A percentile compares a stretch with the other conserved stretches of the same genome.
phyloP scores from a whole-genome alignment of 2,888 invertebrate genomes.

The Alloplasta piceator region DNA sequence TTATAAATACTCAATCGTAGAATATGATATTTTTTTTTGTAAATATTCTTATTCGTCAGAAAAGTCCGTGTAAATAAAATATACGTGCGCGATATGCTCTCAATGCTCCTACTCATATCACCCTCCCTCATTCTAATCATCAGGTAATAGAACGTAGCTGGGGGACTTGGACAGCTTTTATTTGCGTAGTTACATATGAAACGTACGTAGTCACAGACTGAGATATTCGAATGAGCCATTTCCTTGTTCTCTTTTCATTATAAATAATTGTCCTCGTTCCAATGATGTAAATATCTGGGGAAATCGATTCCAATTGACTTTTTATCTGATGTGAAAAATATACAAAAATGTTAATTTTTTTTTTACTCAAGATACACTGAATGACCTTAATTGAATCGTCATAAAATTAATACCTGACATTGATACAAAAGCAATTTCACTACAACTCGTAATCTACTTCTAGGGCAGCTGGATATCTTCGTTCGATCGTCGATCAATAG shows the following conservation, averaged over 20 bases:
- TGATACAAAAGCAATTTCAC: background rate
- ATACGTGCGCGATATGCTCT: constrained; percentile 44
- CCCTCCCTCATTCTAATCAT: constrained; percentile 77
- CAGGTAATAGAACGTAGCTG: constrained; percentile 75
- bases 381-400: no score
- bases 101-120: constrained; percentile 67
- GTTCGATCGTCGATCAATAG: constrained; percentile 76
- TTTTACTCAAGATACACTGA: background rate
- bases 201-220: constrained; percentile 46
- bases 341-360: background rate
- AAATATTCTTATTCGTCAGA: background rate
- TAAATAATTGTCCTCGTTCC: constrained; percentile 15
- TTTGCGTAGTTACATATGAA: constrained; percentile 65
- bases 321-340: background rate
- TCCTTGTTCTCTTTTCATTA: constrained; percentile 7
- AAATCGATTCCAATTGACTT: no score
- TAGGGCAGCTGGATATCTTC: background rate
- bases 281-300: background rate
- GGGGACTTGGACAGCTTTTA: constrained; percentile 74
- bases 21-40: no score
- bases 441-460: constrained; percentile 2
- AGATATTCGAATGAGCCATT: constrained; percentile 25
- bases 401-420: no score
- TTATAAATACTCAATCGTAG: background rate
- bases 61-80: constrained; percentile 41